phyloP scores from a whole-genome alignment of 2,113 vertebrate species.

The Galeopterus variegatus region DNA sequence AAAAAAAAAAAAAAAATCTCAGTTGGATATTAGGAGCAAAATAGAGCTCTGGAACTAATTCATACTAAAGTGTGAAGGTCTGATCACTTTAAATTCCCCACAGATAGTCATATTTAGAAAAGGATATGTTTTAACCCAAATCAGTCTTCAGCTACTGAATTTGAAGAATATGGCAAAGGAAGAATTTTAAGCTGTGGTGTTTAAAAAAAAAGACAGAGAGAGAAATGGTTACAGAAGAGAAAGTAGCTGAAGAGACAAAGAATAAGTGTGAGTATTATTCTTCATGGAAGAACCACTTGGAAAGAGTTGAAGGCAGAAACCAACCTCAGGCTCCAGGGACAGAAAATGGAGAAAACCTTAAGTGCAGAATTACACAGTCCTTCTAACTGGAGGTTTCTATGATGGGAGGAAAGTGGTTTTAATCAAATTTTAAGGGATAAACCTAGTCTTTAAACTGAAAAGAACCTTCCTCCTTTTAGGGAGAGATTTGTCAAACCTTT shows the following conservation, averaged over 20 bases:
- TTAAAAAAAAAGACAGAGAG: not conserved
- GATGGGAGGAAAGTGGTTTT: not conserved
- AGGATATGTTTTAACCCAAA: slow-evolving; percentile 2
- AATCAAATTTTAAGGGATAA: not conserved
- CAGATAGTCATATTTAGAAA: slow-evolving; percentile 37
- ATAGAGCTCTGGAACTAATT: not conserved
- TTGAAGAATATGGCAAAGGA: not conserved
- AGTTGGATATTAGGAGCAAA: not conserved
- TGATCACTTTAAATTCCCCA: not conserved
- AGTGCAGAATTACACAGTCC: not conserved
- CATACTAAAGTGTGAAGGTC: slow-evolving; percentile 44
- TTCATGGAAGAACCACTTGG: slow-evolving; percentile 45
- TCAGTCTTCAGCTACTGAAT: not conserved
- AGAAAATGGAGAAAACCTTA: slow-evolving; percentile 15
- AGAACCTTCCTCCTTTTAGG: not conserved
- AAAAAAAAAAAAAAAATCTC: too few species aligned
- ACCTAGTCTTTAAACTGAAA: not conserved
- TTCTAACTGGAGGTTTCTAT: slow-evolving; percentile 26
- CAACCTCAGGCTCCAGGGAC: not conserved
- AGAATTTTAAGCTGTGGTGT: slow-evolving; percentile 19
- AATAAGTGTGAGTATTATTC: slow-evolving; percentile 64
- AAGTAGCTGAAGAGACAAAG: slow-evolving; percentile 65
- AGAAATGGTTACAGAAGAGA: slow-evolving; percentile 29
- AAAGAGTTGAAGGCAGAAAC: slow-evolving; percentile 60
- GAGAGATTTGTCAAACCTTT: slow-evolving; percentile 10